Base-by-base conservation (phyloP, 2,113 vertebrate genomes). In the Bagarius yarrelli region DNA sequence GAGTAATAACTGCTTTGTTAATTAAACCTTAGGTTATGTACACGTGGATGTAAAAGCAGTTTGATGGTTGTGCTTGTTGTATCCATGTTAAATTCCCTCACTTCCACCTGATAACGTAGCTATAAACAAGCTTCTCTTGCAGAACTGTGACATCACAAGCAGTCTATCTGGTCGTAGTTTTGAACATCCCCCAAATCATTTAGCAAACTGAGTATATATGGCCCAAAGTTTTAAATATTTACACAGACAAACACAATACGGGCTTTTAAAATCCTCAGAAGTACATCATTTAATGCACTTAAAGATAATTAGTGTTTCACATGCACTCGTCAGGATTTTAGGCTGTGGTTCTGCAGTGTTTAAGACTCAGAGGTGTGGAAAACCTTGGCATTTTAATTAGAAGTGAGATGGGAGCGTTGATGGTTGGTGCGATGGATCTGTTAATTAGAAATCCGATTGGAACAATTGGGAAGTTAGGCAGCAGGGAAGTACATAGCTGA, bases 401-500 rank as follows among this genome's bases (percentile, higher is more conserved):
- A 76, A 81, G 61, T 70, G 53, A 81, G 72, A 86, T 70, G 69
- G 84, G 70, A 75, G 75, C 77, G 80, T 78, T 82, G 81, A 84
- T 63, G 73, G 63, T 59, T 70, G 83, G 71, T 47, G 80, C 71
- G 83, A 85, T 79, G 76, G 80, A 84, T 77, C 81, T 73, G 86
- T 85, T 87, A 88, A 89, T 88, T 89, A 84, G 64, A 83, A 82
- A 81, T 83, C 71, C 25, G 83, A 87, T 86, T 76, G 82, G 78
- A 83, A 79, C 84, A 76, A 88, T 87, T 76, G 81, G 78, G 64
- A 81, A 83, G 76, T 75, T 81, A 56, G 81, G 73, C 73, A 56
- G 44, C 30, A 72, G 79, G 81, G 81, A 80, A 71, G 82, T 61
- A 50, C 50, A 83, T 79, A 79, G 72, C 78, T 73, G 25, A 76